Evolutionary conservation across 2,888 invertebrate genomes (phyloP).

Genomic region (Nomada ferruginata): DNA sequence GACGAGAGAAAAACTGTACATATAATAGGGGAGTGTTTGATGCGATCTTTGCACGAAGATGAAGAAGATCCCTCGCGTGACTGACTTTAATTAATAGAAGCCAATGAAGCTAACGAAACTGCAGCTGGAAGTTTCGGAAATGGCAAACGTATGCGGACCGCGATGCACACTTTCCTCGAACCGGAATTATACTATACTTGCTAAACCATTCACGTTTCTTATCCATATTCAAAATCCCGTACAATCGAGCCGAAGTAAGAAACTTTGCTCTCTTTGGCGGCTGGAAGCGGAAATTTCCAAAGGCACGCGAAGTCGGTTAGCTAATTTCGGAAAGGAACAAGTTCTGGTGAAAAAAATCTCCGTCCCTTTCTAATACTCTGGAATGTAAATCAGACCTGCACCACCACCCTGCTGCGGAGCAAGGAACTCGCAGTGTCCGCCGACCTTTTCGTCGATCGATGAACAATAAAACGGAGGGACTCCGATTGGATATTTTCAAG

Average conservation of each 20-base stretch:
- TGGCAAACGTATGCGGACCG: too few relatives aligned
- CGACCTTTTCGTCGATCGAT: slow-evolving; percentile 27
- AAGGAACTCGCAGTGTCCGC: background rate
- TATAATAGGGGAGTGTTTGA: slow-evolving; percentile 13
- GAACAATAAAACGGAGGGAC: slow-evolving; percentile 17
- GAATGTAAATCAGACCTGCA: background rate
- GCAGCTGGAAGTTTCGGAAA: background rate
- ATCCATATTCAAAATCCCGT: background rate
- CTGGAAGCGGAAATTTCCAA: background rate
- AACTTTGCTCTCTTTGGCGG: background rate
- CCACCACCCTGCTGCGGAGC: background rate
- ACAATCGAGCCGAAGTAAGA: background rate
- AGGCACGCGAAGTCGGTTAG: background rate
- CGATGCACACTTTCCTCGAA: too few relatives aligned
- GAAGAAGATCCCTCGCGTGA: too few relatives aligned
- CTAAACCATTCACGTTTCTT: background rate
- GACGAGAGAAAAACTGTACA: slow-evolving; percentile 34
- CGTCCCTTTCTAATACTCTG: background rate
- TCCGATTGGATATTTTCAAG: slow-evolving; percentile 39
- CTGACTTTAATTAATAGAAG: too few relatives aligned
- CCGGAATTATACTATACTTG: background rate
- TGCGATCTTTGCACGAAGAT: slow-evolving; percentile 1
- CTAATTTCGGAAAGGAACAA: background rate
- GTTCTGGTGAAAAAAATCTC: background rate
- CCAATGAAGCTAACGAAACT: too few relatives aligned